phyloP scores from a whole-genome alignment of 2,888 invertebrate genomes.

The Oscheius onirici region DNA sequence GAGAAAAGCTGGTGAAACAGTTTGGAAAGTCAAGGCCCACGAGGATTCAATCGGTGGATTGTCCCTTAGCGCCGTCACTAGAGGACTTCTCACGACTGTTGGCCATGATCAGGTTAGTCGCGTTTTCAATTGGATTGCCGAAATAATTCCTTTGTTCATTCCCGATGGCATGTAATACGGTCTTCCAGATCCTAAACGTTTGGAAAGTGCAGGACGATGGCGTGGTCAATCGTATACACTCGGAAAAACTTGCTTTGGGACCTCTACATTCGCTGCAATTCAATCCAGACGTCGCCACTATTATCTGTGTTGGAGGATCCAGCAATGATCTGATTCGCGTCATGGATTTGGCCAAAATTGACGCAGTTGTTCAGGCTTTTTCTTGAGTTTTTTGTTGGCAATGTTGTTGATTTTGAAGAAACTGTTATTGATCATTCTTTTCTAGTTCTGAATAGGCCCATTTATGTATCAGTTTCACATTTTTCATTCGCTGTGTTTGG shows the following conservation, averaged over 20 bases:
- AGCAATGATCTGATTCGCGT: slow-evolving; percentile 58
- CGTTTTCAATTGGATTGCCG: neutral
- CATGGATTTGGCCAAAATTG: slow-evolving; percentile 57
- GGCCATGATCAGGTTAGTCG: slow-evolving; percentile 59
- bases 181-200: slow-evolving; percentile 57
- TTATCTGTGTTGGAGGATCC: slow-evolving; percentile 59
- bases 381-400: slow-evolving; percentile 25
- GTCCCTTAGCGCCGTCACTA: slow-evolving; percentile 50
- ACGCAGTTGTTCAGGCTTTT: slow-evolving; percentile 55
- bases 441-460: too few species aligned
- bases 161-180: neutral
- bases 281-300: slow-evolving; percentile 58
- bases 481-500: neutral
- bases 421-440: too few species aligned
- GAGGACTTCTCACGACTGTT: slow-evolving; percentile 58
- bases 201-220: slow-evolving; percentile 58
- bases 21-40: slow-evolving; percentile 57
- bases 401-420: slow-evolving; percentile 11
- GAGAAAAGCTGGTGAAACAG: slow-evolving; percentile 52
- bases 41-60: slow-evolving; percentile 58
- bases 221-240: slow-evolving; percentile 47
- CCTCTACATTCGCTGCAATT: slow-evolving; percentile 54
- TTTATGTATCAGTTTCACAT: too few species aligned
- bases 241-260: slow-evolving; percentile 55
- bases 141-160: neutral